phyloP scores from a whole-genome alignment of 1,140 invertebrate species.

The Drosophila melanogaster region Release_6_plus_ISO1_MT NT_033777.3:20919001-20919500 shows the following conservation, averaged over 20 bases:
- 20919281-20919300: conserved; percentile 52
- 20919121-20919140: conserved; percentile 58
- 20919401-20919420: conserved; percentile 65
- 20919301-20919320: conserved; percentile 40
- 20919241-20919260: conserved; percentile 68
- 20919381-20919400: conserved; percentile 42
- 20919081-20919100: conserved; percentile 74
- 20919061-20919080: conserved; percentile 76
- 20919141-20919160: conserved; percentile 33
- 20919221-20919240: conserved; percentile 44
- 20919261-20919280: conserved; percentile 47
- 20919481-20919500: conserved; percentile 21
- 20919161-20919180: conserved; percentile 10
- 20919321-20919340: conserved; percentile 40
- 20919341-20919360: background rate
- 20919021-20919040: conserved; percentile 39
- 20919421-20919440: conserved; percentile 1
- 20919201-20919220: conserved; percentile 44
- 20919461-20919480: conserved; percentile 27
- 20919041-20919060: conserved; percentile 80
- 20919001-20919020: background rate
- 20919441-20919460: conserved; percentile 1
- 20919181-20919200: conserved; percentile 37
- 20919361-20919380: conserved; percentile 18
- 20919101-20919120: conserved; percentile 73